Base-by-base conservation (phyloP, 30 jellyfish, hydroid and myxozoan genomes). In the Aurelia coerulea region DNA sequence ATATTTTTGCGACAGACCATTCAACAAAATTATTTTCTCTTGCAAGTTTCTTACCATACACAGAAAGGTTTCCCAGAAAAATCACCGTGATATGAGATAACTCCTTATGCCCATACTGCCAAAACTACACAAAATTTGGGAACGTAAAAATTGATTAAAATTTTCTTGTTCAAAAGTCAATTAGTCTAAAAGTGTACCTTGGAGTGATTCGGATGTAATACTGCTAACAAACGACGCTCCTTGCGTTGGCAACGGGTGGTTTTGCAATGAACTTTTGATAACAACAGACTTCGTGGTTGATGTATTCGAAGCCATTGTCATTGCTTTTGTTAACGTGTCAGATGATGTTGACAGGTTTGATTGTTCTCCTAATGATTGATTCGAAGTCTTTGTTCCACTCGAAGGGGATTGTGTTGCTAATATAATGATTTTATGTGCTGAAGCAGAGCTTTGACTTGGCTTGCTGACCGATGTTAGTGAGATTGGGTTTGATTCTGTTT, bases 211-310 rank as follows among this genome's bases (percentile, higher is more conserved):
- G 1, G 97, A 54, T 9, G 92, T 94, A 6, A 94, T 84, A 53
- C 97, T 94, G 87, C 96, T 94, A 49, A 94, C 97, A 86, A 94
- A 84, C 32, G 97, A 81, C 7, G 93, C 65, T 7, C 97, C 96
- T n/a, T 91, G 19, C 18, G 88, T 19, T n/a, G 90, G 69, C 13
- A 87, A 51, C 31, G 90, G 59, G 53, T 68, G 84, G 62, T 64
- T 51, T 7, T 78, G 89, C 10, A 92, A 65, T 65, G 88, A 68
- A 80, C 92, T 80, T 34, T 63, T 74, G 85, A 73, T 75, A 16
- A 76, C 31, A 4, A 67, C 87, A 1, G 85, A 68, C 59, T 90
- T 84, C 52, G 83, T 78, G 49, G 81, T 15, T 33, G 88, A n/a
- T 17, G 84, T 29, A 16, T 67, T 15, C 42, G 96, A 77, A 10